phyloP scores from a whole-genome alignment of 2,888 invertebrate genomes.

The Orthosia gothica region DNA sequence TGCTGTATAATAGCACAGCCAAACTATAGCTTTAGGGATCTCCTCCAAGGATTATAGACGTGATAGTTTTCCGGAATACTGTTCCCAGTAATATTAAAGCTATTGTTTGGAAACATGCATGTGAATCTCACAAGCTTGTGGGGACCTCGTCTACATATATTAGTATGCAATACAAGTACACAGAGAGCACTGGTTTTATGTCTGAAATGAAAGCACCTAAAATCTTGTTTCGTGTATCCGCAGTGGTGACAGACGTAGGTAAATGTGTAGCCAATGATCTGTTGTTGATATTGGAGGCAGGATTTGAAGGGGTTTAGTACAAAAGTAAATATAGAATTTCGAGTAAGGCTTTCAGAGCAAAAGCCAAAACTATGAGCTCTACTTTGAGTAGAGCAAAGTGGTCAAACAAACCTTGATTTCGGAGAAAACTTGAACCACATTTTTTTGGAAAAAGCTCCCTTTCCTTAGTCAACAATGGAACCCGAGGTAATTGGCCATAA shows the following conservation, averaged over 20 bases:
- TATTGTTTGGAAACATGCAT: constrained; percentile 34
- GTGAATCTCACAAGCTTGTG: constrained; percentile 17
- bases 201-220: constrained; percentile 37
- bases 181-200: constrained; percentile 26
- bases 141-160: constrained; percentile 25
- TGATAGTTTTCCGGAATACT: constrained; percentile 31
- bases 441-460: neutral
- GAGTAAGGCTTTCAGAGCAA: too few species aligned
- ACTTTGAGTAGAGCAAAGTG: neutral
- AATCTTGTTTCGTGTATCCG: constrained; percentile 42
- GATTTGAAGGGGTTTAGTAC: neutral
- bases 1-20: constrained; percentile 35
- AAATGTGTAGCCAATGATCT: constrained; percentile 1
- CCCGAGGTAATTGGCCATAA: neutral
- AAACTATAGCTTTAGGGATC: constrained; percentile 43
- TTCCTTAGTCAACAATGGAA: neutral
- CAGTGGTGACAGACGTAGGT: constrained; percentile 8
- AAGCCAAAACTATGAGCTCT: neutral
- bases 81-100: constrained; percentile 31
- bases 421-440: neutral
- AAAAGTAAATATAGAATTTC: neutral
- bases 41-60: constrained; percentile 34
- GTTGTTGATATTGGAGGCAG: neutral
- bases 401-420: neutral
- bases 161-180: constrained; percentile 20